These are phyloP conservation scores for Dermatemys mawii DNA, from an alignment of 2,113 vertebrate genomes.

Conservation along the genomic window DNA sequence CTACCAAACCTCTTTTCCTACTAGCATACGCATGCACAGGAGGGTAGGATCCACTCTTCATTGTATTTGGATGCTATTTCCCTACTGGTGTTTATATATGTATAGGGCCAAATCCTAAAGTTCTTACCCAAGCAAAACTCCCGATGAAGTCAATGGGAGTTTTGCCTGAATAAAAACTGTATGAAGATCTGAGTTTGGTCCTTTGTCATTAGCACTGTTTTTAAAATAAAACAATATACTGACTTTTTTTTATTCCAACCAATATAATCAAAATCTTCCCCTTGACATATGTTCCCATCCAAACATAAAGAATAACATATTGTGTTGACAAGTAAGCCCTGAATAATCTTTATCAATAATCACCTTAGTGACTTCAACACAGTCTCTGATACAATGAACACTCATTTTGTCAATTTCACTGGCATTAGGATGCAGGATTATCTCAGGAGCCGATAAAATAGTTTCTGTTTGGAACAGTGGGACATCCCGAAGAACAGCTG, in stretches of 20 bases:
- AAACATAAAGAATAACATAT: background rate
- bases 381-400: conserved; percentile 82
- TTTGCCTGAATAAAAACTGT: background rate
- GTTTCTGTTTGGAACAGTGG: conserved; percentile 88
- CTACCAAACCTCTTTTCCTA: background rate
- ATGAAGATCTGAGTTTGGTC: background rate
- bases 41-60: background rate
- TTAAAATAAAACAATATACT: conserved; percentile 7
- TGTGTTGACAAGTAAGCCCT: background rate
- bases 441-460: conserved; percentile 84
- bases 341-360: conserved; percentile 44
- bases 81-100: background rate
- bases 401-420: conserved; percentile 85
- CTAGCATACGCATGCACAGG: background rate
- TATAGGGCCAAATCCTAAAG: background rate
- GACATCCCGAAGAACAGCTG: conserved; percentile 74
- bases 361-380: conserved; percentile 90
- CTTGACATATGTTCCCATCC: background rate
- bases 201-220: background rate
- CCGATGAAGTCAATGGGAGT: background rate
- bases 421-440: conserved; percentile 85
- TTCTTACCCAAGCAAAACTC: background rate
- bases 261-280: background rate
- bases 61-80: background rate
- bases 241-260: background rate